Percentiles rank a stretch among this genome's conserved stretches.
Conservation (phyloP, 2,797 vertebrate species). For the Eleutherodactylus coqui region DNA sequence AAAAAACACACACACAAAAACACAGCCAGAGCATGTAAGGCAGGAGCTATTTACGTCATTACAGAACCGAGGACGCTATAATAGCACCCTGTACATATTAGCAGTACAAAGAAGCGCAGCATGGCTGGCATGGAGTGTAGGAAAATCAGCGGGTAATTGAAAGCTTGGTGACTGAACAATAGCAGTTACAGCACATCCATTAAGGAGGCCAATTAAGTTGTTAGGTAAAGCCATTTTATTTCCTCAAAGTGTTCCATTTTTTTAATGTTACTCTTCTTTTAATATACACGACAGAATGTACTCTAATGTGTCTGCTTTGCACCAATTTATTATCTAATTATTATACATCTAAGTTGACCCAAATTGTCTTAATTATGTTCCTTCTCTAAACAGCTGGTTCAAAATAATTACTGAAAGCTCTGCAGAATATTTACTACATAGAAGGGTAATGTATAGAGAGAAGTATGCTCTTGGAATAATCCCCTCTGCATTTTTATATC, state of each 20-base stretch:
- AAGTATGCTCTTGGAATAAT: background rate
- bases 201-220: background rate
- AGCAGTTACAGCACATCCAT: conserved; percentile 3
- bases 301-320: background rate
- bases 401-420: background rate
- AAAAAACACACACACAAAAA: background rate
- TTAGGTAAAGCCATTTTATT: background rate
- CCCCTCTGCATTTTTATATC: background rate
- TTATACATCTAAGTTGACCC: background rate
- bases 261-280: no score
- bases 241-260: background rate
- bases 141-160: conserved; percentile 11
- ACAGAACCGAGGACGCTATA: background rate
- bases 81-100: background rate
- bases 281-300: background rate
- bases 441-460: background rate
- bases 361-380: background rate
- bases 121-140: background rate
- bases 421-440: background rate
- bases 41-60: conserved; percentile 11
- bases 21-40: background rate
- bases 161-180: conserved; percentile 5
- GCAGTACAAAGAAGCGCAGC: conserved; percentile 8
- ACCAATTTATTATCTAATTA: background rate
- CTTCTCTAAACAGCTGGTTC: background rate